Evolutionary conservation across 2,888 invertebrate genomes (phyloP).

Genomic region (Tipula helvola): DNA sequence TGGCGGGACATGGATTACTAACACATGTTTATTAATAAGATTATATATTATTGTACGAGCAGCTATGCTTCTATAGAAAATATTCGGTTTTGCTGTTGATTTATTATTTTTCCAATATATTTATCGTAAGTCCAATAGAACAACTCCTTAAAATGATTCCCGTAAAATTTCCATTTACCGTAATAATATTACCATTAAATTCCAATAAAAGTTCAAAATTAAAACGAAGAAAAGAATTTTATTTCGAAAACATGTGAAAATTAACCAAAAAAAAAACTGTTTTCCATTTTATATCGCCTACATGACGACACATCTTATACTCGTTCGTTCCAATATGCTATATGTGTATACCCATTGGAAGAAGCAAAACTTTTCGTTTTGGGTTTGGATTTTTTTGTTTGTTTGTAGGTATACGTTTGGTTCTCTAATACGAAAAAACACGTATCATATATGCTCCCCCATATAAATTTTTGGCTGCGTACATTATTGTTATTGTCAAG

Average conservation of each 20-base stretch:
- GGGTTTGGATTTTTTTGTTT: background rate
- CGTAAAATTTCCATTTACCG: constrained; percentile 4
- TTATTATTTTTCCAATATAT: background rate
- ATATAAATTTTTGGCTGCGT: background rate
- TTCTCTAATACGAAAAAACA: background rate
- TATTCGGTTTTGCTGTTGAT: background rate
- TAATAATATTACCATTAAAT: background rate
- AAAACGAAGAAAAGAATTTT: background rate
- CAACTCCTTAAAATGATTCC: background rate
- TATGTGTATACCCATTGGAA: background rate
- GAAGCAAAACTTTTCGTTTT: background rate
- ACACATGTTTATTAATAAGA: background rate
- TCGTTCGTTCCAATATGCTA: background rate
- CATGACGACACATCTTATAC: background rate
- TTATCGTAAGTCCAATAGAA: background rate
- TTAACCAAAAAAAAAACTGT: background rate
- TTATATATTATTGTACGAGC: background rate
- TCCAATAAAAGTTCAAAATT: background rate
- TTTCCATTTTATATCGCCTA: constrained; percentile 4
- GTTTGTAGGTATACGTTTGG: background rate
- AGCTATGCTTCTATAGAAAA: background rate
- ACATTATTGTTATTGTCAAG: background rate
- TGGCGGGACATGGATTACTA: background rate
- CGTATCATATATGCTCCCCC: background rate
- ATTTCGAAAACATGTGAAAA: constrained; percentile 4